phyloP scores from a whole-genome alignment of 2,797 vertebrate species.

The Hybognathus amarus region DNA sequence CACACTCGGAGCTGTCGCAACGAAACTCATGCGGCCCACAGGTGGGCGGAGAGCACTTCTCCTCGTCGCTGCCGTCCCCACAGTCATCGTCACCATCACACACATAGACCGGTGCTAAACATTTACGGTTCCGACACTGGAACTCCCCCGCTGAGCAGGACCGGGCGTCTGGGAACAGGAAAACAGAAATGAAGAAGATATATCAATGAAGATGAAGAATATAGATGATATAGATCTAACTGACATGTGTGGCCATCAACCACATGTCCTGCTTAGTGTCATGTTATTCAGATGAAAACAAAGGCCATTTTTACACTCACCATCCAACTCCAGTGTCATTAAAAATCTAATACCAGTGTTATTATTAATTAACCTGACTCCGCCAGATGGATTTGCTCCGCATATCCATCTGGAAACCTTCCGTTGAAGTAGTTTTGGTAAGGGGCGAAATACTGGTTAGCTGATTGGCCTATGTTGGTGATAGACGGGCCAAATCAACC shows the following conservation, averaged over 20 bases:
- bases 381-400: too few relatives aligned
- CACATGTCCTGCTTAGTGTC: not conserved
- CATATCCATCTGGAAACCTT: too few relatives aligned
- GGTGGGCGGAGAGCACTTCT: conserved; percentile 85
- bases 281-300: not conserved
- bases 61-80: conserved; percentile 91
- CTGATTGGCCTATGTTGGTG: too few relatives aligned
- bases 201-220: too few relatives aligned
- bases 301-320: not conserved
- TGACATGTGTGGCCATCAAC: not conserved
- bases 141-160: conserved; percentile 89
- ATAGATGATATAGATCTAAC: too few relatives aligned
- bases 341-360: too few relatives aligned
- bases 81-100: conserved; percentile 93
- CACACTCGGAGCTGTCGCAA: conserved; percentile 90
- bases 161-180: conserved; percentile 71
- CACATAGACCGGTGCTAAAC: conserved; percentile 87
- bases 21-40: conserved; percentile 91
- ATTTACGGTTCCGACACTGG: conserved; percentile 88
- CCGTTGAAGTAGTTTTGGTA: too few relatives aligned
- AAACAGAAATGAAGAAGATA: not conserved
- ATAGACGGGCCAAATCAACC: too few relatives aligned
- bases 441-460: too few relatives aligned
- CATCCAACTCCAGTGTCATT: not conserved
- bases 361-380: too few relatives aligned